Percentiles rank a stretch among this genome's conserved stretches.
phyloP scores from a whole-genome alignment of 92 coral and sea anemone species.

The Phenganax marumi region DNA sequence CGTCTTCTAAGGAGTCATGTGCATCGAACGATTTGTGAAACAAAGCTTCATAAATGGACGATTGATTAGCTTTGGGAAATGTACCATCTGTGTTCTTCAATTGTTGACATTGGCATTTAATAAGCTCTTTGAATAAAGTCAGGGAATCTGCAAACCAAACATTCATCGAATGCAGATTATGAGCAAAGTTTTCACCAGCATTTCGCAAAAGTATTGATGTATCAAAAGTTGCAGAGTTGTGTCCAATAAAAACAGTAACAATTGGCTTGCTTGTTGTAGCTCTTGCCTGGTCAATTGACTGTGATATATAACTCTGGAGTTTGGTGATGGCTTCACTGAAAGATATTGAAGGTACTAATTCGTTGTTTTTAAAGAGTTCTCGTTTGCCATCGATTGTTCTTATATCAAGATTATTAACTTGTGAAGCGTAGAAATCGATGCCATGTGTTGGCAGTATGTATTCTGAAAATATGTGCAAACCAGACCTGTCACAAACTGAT shows the following conservation, averaged over 20 bases:
- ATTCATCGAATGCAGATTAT: conserved; percentile 36
- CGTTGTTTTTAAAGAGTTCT: conserved; percentile 51
- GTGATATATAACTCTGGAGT: conserved; percentile 43
- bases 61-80: conserved; percentile 36
- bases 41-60: conserved; percentile 48
- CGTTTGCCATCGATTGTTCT: conserved; percentile 6
- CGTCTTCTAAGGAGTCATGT: conserved; percentile 66
- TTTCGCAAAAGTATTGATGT: conserved; percentile 46
- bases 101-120: conserved; percentile 39
- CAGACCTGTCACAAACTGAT: conserved; percentile 30
- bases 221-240: conserved; percentile 46
- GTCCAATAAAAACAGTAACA: conserved; percentile 46
- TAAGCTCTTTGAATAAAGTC: conserved; percentile 46
- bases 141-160: conserved; percentile 55
- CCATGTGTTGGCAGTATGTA: conserved; percentile 42
- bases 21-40: conserved; percentile 56
- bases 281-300: conserved; percentile 24
- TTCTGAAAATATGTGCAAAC: conserved; percentile 14
- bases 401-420: conserved; percentile 36
- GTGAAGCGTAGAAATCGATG: conserved; percentile 47
- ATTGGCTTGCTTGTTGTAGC: conserved; percentile 27
- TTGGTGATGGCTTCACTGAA: conserved; percentile 40
- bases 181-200: conserved; percentile 46
- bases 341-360: conserved; percentile 43
- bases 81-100: conserved; percentile 35